These are phyloP conservation scores for Chrysolina oricalcia DNA, from an alignment of 2,888 invertebrate genomes.

Conservation along the genomic window DNA sequence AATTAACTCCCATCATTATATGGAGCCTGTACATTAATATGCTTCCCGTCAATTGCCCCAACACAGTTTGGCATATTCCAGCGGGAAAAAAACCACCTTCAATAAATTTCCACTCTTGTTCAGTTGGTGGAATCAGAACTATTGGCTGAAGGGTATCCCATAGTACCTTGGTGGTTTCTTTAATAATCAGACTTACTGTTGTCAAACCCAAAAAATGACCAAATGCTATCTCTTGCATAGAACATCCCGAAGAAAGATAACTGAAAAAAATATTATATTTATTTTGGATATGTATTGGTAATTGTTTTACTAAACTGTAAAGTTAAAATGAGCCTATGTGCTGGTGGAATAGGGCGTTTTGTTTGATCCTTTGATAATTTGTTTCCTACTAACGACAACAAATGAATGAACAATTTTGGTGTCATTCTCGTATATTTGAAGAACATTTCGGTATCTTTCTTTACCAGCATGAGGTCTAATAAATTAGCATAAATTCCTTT, in stretches of 20 bases:
- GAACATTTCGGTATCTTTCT: slow-evolving; percentile 16
- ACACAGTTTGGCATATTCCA: slow-evolving; percentile 20
- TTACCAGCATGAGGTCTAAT: background rate
- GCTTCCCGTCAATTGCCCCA: slow-evolving; percentile 8
- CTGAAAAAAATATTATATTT: too few relatives aligned
- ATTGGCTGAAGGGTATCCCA: slow-evolving; percentile 3
- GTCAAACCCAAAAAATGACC: background rate
- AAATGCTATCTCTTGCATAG: background rate
- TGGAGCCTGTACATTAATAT: slow-evolving; percentile 15
- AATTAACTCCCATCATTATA: slow-evolving; percentile 3
- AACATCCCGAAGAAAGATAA: background rate
- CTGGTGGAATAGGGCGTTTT: slow-evolving; percentile 1
- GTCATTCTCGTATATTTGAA: slow-evolving; percentile 14
- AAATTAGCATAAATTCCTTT: slow-evolving; percentile 19
- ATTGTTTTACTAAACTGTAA: too few relatives aligned
- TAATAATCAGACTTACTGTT: background rate
- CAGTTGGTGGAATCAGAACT: slow-evolving; percentile 1
- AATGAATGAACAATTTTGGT: slow-evolving; percentile 13
- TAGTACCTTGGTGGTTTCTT: background rate
- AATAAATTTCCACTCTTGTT: slow-evolving; percentile 15
- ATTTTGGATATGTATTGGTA: too few relatives aligned
- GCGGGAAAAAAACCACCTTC: background rate
- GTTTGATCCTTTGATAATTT: background rate
- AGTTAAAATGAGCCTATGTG: too few relatives aligned
- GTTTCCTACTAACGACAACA: background rate